Evolutionary conservation across 2,113 vertebrate genomes (phyloP), one percentile per base, ranked within the genome.

Genomic region (Ophthalmolycus amberensis): DNA sequence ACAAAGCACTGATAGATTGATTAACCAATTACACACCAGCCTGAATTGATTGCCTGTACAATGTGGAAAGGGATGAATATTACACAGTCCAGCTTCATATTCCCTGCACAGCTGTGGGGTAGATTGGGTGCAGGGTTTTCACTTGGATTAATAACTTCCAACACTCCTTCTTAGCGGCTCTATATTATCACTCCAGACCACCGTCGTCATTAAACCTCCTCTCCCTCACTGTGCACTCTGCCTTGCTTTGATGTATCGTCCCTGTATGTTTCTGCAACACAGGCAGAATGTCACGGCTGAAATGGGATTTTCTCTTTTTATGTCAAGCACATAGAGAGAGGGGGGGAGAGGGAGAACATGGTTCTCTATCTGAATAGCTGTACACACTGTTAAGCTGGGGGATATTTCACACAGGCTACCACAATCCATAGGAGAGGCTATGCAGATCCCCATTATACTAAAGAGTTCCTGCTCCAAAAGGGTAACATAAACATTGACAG

Each of bases 261-360:
- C 78, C 86, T 89, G 86, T 92, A 92, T 87, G 89, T 91, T 90
- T 91, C 88, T 88, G 93, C 92, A 87, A 89, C 84, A 85, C 85
- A 88, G 79, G 92, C 93, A 92, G 77, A 93, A 91, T 92, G 91
- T 92, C 90, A 90, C 72, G 62, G 91, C 85, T 90, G 85, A 91
- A 91, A 93, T 91, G 85, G 88, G 91, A 93, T 93, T 92, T 90
- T 91, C 90, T 81, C 85, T 90, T 89, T 90, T 93, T 89, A 85
- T 88, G 85, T 89, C 80, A 76, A 89, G 83, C 68, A 71, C 88
- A 83, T 34, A 63, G 75, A 73, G 80, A 65, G 73, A 75, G 76
- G 68, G 6, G 1, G 68, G 5, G 52, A 25, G 76, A 40, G 48
- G 25, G 25, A 22, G 75, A 79, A 85, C 86, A 87, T 73, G 20